Evolutionary conservation across 2,113 vertebrate genomes (phyloP).

Genomic region (Notechis scutatus): DNA sequence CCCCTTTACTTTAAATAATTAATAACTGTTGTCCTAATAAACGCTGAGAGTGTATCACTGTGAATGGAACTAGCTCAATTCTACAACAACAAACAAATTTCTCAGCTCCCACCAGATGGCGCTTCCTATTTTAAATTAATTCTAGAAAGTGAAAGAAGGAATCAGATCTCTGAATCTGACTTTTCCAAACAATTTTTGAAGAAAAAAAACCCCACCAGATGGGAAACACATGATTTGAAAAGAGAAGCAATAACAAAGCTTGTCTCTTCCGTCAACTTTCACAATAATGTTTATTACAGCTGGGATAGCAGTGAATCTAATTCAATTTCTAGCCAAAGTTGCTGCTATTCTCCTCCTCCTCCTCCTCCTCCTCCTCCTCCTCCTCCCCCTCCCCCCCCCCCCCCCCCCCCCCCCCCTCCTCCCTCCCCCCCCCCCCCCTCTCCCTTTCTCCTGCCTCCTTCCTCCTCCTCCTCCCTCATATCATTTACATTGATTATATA

Average conservation of each 20-base stretch:
- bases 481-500: neutral
- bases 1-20: neutral
- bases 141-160: neutral
- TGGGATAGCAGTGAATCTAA: neutral
- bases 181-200: neutral
- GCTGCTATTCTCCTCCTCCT: neutral
- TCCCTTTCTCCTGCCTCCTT: too few species aligned
- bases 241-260: neutral
- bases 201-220: neutral
- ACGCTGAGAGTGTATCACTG: neutral
- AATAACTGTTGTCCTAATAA: neutral
- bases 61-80: neutral
- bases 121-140: slow-evolving; percentile 31
- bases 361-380: too few species aligned
- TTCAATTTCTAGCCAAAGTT: neutral
- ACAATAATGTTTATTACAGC: neutral
- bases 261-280: neutral
- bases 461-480: too few species aligned
- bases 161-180: neutral
- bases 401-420: rapidly evolving
- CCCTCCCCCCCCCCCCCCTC: too few species aligned
- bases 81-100: neutral
- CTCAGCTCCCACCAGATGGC: slow-evolving; percentile 56
- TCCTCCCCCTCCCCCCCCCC: too few species aligned
- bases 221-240: neutral